phyloP scores from a whole-genome alignment of 2,797 vertebrate genomes.

The Cyclopterus lumpus region DNA sequence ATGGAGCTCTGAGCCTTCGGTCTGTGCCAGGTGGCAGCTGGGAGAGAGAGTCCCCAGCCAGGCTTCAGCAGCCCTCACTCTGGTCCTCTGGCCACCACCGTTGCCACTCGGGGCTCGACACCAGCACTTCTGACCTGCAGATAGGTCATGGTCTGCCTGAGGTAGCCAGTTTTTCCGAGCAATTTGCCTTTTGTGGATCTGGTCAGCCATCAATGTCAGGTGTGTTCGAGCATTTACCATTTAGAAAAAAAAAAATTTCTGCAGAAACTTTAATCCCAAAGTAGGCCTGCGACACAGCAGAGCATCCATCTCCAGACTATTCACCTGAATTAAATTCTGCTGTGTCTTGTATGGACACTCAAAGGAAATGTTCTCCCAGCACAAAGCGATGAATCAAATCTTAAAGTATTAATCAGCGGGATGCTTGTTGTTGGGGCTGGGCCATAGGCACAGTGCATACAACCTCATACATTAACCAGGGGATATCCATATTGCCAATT shows the following conservation, averaged over 20 bases:
- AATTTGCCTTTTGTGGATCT: slow-evolving; percentile 26
- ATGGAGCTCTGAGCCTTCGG: slow-evolving; percentile 73
- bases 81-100: slow-evolving; percentile 61
- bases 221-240: not conserved
- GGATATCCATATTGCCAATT: slow-evolving; percentile 44
- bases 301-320: slow-evolving; percentile 34
- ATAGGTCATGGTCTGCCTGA: slow-evolving; percentile 42
- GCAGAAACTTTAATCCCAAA: slow-evolving; percentile 29
- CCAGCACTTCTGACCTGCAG: slow-evolving; percentile 66
- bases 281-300: not conserved
- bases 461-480: slow-evolving; percentile 46
- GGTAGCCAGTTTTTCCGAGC: slow-evolving; percentile 24
- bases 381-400: slow-evolving; percentile 62
- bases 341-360: slow-evolving; percentile 38
- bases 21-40: slow-evolving; percentile 87
- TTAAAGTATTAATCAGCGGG: slow-evolving; percentile 55
- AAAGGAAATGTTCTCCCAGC: slow-evolving; percentile 47
- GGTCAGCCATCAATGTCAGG: not conserved
- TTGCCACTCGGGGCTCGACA: slow-evolving; percentile 63
- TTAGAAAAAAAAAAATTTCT: too few species aligned
- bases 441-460: slow-evolving; percentile 25
- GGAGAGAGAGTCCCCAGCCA: slow-evolving; percentile 75
- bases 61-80: slow-evolving; percentile 68
- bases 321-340: slow-evolving; percentile 47
- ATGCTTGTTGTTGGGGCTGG: slow-evolving; percentile 42